Evolutionary conservation across 2,888 invertebrate species (phyloP), one percentile per base, ranked within the genome.

Genomic region (Archips xylosteana): DNA sequence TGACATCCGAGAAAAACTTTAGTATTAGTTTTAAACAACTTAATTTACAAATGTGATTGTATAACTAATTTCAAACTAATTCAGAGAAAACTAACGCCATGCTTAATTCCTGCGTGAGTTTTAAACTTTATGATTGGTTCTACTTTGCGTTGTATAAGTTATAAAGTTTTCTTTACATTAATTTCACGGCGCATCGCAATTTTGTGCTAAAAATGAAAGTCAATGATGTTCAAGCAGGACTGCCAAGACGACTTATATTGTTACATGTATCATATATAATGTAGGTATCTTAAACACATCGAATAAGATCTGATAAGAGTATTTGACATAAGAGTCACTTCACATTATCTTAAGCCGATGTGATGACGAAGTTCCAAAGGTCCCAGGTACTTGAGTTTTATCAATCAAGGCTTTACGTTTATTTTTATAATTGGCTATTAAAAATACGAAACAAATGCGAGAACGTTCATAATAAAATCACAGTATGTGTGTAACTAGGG

Each of bases 331-430:
- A 36, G 36, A 36, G 60, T n/a, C 36, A 60, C 60, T 60, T 36
- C 3, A 36, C 34, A 36, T 36, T 60, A 60, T 60, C 60, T 60
- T 10, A 60, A 60, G 4, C 60, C n/a, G 36, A 36, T 60, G 12
- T 32, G 54, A 49, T 49, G 51, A 57, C 57, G 57, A 32, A 1
- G 57, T 57, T 32, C 6, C 57, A 57, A 57, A 57, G 57, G 57
- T 57, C 57, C 15, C 32, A 32, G 15, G n/a, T 49, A 49, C n/a
- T 60, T 60, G 36, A 36, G 60, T 60, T 60, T 60, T 59, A 59
- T 59, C 60, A n/a, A 57, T 57, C 57, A 60, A 60, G 60, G 60
- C 60, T 60, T 13, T 12, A 59, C 57, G 57, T 59, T 59, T 59
- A 34, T 59, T 60, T 60, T 32, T 57, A 57, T 57, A 57, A 57